A percentile compares a stretch with the other conserved stretches of the same genome.
Evolutionary conservation across 2,888 invertebrate species (phyloP).

Genomic region (Phengaris alcon): DNA sequence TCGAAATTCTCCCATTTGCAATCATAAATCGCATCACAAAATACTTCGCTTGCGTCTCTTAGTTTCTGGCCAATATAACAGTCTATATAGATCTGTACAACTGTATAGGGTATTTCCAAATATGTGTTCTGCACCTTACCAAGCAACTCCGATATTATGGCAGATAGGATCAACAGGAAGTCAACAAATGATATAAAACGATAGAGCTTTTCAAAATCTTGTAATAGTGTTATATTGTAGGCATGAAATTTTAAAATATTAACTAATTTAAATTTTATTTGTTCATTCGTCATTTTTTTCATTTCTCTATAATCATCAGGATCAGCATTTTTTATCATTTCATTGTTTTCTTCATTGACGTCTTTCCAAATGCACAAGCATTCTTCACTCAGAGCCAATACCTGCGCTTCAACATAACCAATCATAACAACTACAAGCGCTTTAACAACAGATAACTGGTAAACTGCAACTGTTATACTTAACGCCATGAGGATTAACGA

Average conservation of each 20-base stretch:
- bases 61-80: constrained; percentile 57
- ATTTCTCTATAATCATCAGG: constrained; percentile 14
- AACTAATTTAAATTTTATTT: constrained; percentile 44
- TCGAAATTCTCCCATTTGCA: constrained; percentile 63
- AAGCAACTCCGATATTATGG: constrained; percentile 53
- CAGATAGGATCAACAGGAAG: constrained; percentile 48
- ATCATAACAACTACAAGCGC: constrained; percentile 49
- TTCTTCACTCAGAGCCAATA: constrained; percentile 53
- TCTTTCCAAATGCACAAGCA: constrained; percentile 49
- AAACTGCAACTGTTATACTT: constrained; percentile 37
- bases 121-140: constrained; percentile 57
- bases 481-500: constrained; percentile 15
- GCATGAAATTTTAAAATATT: constrained; percentile 48
- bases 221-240: constrained; percentile 44
- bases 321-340: constrained; percentile 12
- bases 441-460: constrained; percentile 47
- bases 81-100: constrained; percentile 54
- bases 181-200: constrained; percentile 51
- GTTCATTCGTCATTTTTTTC: constrained; percentile 44
- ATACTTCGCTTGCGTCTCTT: constrained; percentile 51
- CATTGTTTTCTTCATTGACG: constrained; percentile 39
- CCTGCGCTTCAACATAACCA: constrained; percentile 57
- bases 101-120: constrained; percentile 50
- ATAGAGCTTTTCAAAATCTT: constrained; percentile 47
- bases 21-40: constrained; percentile 54